A percentile compares a stretch with the other conserved stretches of the same genome.
phyloP scores from a whole-genome alignment of 2,888 invertebrate species.

The Heterodera filipjevi region DNA sequence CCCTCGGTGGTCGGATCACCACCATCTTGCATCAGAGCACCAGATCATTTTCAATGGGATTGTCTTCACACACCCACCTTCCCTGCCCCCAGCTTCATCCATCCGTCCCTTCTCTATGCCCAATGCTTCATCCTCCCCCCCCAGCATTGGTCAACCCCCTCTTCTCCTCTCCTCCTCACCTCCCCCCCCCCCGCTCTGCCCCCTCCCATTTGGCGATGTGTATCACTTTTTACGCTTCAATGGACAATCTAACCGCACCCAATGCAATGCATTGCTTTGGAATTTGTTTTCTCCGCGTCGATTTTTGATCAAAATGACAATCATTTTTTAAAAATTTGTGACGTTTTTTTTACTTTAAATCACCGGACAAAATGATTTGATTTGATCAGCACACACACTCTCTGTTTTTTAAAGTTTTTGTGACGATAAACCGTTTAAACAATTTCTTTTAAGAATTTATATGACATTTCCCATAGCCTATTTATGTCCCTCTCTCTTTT shows the following conservation, averaged over 20 bases:
- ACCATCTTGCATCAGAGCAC: no score
- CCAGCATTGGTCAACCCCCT: background rate
- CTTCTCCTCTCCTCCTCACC: background rate
- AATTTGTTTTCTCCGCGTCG: slow-evolving; percentile 1
- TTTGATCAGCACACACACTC: background rate
- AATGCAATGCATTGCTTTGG: background rate
- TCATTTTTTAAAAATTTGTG: background rate
- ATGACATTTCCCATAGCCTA: no score
- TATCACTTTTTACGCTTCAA: background rate
- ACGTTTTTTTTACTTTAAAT: background rate
- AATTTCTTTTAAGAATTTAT: no score
- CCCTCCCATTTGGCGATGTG: no score
- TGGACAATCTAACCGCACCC: background rate
- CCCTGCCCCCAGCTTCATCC: background rate
- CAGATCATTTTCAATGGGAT: no score
- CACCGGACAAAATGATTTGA: background rate
- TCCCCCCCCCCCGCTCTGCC: background rate
- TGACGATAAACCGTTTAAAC: background rate
- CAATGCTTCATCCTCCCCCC: background rate
- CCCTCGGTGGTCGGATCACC: no score
- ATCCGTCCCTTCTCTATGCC: background rate
- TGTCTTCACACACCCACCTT: no score
- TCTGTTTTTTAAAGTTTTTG: background rate
- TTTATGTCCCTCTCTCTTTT: background rate
- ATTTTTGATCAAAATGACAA: background rate